phyloP scores from a whole-genome alignment of 2,888 invertebrate species.

The Leucophora obtusa region DNA sequence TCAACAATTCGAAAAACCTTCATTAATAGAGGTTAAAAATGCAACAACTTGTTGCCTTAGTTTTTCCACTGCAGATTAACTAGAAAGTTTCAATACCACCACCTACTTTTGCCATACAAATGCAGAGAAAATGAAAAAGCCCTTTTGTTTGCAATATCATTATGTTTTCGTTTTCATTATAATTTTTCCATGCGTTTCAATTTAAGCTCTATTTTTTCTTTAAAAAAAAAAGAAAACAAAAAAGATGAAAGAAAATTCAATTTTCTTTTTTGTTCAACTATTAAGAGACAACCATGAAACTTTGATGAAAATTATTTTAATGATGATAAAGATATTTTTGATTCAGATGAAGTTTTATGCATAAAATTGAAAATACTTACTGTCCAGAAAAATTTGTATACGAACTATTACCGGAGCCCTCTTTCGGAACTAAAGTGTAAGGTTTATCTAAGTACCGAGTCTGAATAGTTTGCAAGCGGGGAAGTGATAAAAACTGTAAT shows the following conservation, averaged over 20 bases:
- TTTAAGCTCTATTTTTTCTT: constrained; percentile 13
- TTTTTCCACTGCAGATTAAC: constrained; percentile 25
- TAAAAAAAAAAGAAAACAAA: not conserved
- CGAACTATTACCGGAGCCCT: no score
- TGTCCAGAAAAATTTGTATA: no score
- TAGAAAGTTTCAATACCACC: constrained; percentile 44
- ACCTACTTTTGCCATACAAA: constrained; percentile 8
- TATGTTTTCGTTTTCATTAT: constrained; percentile 16
- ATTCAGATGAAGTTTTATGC: not conserved
- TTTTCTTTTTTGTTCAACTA: not conserved
- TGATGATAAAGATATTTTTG: constrained; percentile 7
- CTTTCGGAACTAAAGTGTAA: no score
- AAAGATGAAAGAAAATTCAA: not conserved
- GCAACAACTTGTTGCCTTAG: constrained; percentile 57
- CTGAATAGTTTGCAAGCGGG: no score
- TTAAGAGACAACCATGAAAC: not conserved
- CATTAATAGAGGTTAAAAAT: constrained; percentile 50
- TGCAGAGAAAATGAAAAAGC: not conserved
- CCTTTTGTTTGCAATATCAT: constrained; percentile 20
- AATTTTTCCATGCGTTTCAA: constrained; percentile 49
- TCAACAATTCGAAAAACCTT: constrained; percentile 49
- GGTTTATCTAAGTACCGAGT: no score
- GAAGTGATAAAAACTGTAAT: no score
- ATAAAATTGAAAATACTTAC: no score
- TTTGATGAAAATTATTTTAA: constrained; percentile 20